A percentile compares a stretch with the other conserved stretches of the same genome.
phyloP scores from a whole-genome alignment of 2,888 invertebrate species.

The Didymodactylos carnosus region DNA sequence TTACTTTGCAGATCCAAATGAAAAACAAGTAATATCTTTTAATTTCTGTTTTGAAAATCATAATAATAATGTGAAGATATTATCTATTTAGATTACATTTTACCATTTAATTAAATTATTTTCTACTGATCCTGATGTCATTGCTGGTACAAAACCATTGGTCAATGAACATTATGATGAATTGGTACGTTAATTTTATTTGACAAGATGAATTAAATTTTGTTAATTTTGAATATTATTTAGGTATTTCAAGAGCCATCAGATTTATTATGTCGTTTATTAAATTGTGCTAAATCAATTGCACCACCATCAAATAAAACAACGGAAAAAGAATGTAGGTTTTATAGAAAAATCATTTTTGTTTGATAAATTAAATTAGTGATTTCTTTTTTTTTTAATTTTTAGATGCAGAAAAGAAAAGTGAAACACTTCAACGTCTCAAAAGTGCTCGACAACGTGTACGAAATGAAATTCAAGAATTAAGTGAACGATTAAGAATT shows the following conservation, averaged over 20 bases:
- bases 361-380: not conserved
- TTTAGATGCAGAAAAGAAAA: slow-evolving; percentile 57
- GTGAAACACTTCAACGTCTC: slow-evolving; percentile 55
- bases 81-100: slow-evolving; percentile 56
- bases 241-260: not conserved
- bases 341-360: not conserved
- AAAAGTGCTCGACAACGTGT: slow-evolving; percentile 51
- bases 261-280: not conserved
- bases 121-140: slow-evolving; percentile 46
- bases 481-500: slow-evolving; percentile 30
- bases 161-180: slow-evolving; percentile 88
- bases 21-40: slow-evolving; percentile 2
- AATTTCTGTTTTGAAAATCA: not conserved
- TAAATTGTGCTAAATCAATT: not conserved
- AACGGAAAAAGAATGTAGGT: not conserved
- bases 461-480: slow-evolving; percentile 28
- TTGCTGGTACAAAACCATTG: slow-evolving; percentile 45
- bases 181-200: slow-evolving; percentile 49
- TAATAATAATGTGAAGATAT: not conserved
- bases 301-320: not conserved
- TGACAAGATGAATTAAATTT: slow-evolving; percentile 74
- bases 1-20: slow-evolving; percentile 8
- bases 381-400: slow-evolving; percentile 21
- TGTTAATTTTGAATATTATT: slow-evolving; percentile 36
- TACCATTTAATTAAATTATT: slow-evolving; percentile 85